Evolutionary conservation across 2,888 invertebrate species (phyloP).

Genomic region (Tipula lateralis): DNA sequence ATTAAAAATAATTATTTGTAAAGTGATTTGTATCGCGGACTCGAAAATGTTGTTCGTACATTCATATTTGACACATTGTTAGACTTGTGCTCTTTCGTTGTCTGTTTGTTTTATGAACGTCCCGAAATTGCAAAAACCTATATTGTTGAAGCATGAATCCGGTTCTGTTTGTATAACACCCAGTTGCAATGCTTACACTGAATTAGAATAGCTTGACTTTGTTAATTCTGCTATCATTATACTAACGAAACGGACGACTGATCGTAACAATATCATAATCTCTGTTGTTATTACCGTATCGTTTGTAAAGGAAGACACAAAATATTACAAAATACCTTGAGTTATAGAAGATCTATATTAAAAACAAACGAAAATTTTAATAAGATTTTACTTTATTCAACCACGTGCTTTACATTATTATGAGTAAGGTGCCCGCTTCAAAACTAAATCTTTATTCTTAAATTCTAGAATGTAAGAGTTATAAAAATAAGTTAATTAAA

Average conservation of each 20-base stretch:
- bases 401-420: not conserved
- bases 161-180: not conserved
- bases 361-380: not conserved
- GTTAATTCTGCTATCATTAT: not conserved
- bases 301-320: not conserved
- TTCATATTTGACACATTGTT: not conserved
- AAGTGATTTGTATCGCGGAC: not conserved
- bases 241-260: not conserved
- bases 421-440: not conserved
- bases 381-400: not conserved
- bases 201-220: not conserved
- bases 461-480: not conserved
- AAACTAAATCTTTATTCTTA: not conserved
- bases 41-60: not conserved
- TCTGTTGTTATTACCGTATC: not conserved
- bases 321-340: not conserved
- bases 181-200: not conserved
- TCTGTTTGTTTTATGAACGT: not conserved
- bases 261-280: not conserved
- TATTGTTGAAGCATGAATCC: not conserved
- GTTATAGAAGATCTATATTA: not conserved
- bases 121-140: not conserved
- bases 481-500: constrained; percentile 19
- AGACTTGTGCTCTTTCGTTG: not conserved
- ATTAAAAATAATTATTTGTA: not conserved